Percentiles rank a stretch among this genome's conserved stretches.
Evolutionary conservation across 2,797 vertebrate species (phyloP).

Genomic region (Silurus aristotelis): DNA sequence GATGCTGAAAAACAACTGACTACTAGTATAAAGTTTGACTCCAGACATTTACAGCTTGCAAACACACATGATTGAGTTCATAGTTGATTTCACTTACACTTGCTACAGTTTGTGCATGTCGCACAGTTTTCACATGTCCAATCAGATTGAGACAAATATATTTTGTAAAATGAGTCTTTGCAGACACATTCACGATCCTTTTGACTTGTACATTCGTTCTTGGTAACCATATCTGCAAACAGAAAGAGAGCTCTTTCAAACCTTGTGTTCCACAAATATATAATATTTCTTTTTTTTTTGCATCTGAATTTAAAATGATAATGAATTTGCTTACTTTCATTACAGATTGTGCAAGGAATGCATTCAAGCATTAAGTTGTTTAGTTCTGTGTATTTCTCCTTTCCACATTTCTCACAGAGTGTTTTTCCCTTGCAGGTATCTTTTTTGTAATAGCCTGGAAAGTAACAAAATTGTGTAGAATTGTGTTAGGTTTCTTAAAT

Average conservation of each 20-base stretch:
- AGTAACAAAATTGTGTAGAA: neutral
- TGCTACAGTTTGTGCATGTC: constrained; percentile 6
- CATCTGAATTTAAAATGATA: neutral
- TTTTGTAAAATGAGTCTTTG: constrained; percentile 31
- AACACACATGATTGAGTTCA: neutral
- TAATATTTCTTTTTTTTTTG: neutral
- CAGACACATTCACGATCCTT: constrained; percentile 56
- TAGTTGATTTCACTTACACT: constrained; percentile 44
- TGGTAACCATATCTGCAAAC: constrained; percentile 38
- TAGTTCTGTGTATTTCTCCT: rapidly evolving
- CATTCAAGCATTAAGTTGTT: rapidly evolving
- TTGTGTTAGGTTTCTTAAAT: constrained; percentile 8
- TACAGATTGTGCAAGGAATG: rapidly evolving
- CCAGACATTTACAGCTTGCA: neutral
- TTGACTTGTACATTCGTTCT: constrained; percentile 25
- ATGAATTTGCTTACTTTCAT: constrained; percentile 35
- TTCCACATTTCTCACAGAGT: constrained; percentile 34
- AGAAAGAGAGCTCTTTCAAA: neutral
- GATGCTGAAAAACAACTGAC: neutral
- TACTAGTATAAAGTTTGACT: neutral
- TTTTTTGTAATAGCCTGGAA: constrained; percentile 57
- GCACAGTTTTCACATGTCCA: constrained; percentile 23
- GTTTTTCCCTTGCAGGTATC: rapidly evolving
- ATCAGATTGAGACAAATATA: rapidly evolving
- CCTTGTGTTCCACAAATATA: neutral